phyloP scores from a whole-genome alignment of 1,140 invertebrate species.

The Lasioglossum albipes region DNA sequence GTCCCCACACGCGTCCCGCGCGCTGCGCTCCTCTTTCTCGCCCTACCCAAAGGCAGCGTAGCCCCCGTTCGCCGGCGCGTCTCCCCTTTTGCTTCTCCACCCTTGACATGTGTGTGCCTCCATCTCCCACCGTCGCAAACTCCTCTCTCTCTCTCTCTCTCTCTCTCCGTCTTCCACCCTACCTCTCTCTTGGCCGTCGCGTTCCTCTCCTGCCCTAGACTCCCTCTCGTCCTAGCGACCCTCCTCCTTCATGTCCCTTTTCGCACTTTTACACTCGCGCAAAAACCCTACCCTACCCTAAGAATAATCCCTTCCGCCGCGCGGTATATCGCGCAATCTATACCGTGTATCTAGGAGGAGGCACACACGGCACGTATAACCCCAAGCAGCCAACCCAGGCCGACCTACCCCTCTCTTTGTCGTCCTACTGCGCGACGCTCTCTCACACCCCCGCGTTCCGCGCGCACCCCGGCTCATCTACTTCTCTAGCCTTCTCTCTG shows the following conservation, averaged over 20 bases:
- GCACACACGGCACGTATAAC: slow-evolving; percentile 32
- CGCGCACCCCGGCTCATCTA: slow-evolving; percentile 21
- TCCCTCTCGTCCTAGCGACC: slow-evolving; percentile 56
- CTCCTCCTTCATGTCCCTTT: slow-evolving; percentile 60
- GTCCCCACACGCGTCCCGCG: not conserved
- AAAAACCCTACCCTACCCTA: slow-evolving; percentile 67
- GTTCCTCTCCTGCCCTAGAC: slow-evolving; percentile 49
- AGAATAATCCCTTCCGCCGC: slow-evolving; percentile 67
- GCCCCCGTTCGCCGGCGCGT: slow-evolving; percentile 28
- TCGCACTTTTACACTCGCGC: slow-evolving; percentile 70
- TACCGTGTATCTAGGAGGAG: slow-evolving; percentile 54
- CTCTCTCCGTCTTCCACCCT: slow-evolving; percentile 19
- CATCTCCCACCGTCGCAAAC: slow-evolving; percentile 21
- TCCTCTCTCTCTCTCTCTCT: slow-evolving; percentile 38
- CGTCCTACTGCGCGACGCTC: slow-evolving; percentile 40
- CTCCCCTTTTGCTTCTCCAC: slow-evolving; percentile 53
- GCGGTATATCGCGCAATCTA: slow-evolving; percentile 66
- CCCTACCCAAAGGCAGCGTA: slow-evolving; percentile 20
- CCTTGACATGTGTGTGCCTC: slow-evolving; percentile 39
- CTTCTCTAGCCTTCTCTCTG: slow-evolving; percentile 31
- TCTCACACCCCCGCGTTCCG: not conserved
- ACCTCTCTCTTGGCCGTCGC: slow-evolving; percentile 8
- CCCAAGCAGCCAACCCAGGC: slow-evolving; percentile 53
- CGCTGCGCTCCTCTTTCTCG: slow-evolving; percentile 43
- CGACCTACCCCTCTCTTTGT: slow-evolving; percentile 48